Base-by-base conservation (phyloP, 2,797 vertebrate genomes). In the Tapirus indicus region DNA sequence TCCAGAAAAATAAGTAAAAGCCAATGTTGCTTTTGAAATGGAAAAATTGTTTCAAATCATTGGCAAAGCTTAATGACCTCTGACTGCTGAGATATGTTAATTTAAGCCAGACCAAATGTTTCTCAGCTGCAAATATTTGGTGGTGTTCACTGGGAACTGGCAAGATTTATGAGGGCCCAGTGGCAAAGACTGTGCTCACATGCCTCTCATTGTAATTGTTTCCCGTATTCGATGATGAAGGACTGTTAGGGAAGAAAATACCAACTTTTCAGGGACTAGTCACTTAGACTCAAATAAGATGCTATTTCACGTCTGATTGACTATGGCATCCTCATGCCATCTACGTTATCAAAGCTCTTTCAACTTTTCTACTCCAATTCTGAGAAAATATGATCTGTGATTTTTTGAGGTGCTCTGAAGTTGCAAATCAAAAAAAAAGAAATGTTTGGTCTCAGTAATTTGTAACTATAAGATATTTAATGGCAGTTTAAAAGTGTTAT, bases 51-150 rank as follows among this genome's bases (percentile, higher is more conserved):
- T 99, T 99, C 98, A 99, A 99, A 99, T 99, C 99, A 99, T 96
- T 98, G 98, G 98, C 98, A 98, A 98, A 98, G 98, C 98, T 98
- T 99, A 99, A 99, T 99, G 99, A 99, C 98, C 99, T 99, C 98
- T 99, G 98, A 99, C 99, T 99, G 98, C 98, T 98, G 98, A 99
- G 98, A 99, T 99, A 99, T 99, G 98, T 99, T 99, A 99, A 99
- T 99, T 99, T 99, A 99, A 99, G 98, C 98, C 98, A 98, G 98
- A 99, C 98, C 99, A 99, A 99, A 99, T 99, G 98, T 99, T 99
- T 98, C 98, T 99, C 98, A 98, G 99, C 98, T 99, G 98, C 99
- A 99, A 99, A 99, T 99, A 99, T 99, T 99, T 99, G 99, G 98
- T 99, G 98, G 96, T 99, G 98, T 99, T 99, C 98, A 98, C 98